Evolutionary conservation across 2,113 vertebrate species (phyloP).

Genomic region (Seriola dumerili): DNA sequence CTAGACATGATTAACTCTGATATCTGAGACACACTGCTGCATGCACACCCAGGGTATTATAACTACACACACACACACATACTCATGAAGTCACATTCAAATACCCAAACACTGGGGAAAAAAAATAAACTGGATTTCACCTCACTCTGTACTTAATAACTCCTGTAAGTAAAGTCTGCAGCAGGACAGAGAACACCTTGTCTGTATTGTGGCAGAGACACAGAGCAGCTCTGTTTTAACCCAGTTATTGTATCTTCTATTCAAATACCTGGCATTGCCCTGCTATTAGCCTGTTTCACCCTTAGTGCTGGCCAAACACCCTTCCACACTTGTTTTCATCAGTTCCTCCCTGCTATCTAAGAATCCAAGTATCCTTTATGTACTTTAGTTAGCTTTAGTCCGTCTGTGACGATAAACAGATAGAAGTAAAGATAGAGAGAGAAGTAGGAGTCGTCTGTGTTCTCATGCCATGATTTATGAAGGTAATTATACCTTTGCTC

Average conservation of each 20-base stretch:
- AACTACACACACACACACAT: background rate
- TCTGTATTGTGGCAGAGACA: constrained; percentile 41
- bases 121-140: constrained; percentile 27
- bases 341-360: constrained; percentile 8
- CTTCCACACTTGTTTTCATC: background rate
- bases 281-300: constrained; percentile 34
- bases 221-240: constrained; percentile 40
- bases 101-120: constrained; percentile 19
- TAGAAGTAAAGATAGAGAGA: constrained; percentile 27
- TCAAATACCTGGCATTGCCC: constrained; percentile 43
- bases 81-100: background rate
- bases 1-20: constrained; percentile 40
- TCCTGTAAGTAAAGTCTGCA: constrained; percentile 22
- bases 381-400: background rate
- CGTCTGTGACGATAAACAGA: constrained; percentile 2
- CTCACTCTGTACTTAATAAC: constrained; percentile 30
- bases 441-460: constrained; percentile 31
- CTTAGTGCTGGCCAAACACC: background rate
- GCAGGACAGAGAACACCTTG: constrained; percentile 41
- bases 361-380: background rate
- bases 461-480: constrained; percentile 59
- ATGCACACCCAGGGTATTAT: constrained; percentile 24
- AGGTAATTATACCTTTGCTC: constrained; percentile 71
- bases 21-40: constrained; percentile 31
- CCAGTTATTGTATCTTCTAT: constrained; percentile 33